Percentiles rank a stretch among this genome's conserved stretches.
Evolutionary conservation across 2,888 invertebrate genomes (phyloP).

Genomic region (Atrina japonica): DNA sequence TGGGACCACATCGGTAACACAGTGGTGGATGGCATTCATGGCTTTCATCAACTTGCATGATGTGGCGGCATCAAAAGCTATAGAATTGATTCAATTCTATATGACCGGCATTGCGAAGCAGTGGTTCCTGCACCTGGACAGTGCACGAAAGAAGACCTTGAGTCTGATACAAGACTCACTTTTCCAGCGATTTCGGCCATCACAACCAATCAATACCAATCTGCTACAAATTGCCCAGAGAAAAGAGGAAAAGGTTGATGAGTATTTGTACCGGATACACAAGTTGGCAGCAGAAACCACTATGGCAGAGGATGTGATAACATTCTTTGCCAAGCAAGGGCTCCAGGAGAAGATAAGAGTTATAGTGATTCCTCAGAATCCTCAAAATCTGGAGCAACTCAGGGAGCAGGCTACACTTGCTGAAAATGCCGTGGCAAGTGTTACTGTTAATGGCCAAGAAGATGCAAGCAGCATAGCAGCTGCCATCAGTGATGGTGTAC

Average conservation of each 20-base stretch:
- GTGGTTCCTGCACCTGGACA: background rate
- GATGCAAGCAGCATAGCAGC: background rate
- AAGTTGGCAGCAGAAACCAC: background rate
- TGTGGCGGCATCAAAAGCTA: background rate
- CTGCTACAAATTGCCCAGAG: background rate
- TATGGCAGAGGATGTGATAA: background rate
- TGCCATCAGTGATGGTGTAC: background rate
- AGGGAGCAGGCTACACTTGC: background rate
- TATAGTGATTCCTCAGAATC: background rate
- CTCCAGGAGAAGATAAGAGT: background rate
- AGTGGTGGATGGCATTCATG: background rate
- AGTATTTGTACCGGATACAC: background rate
- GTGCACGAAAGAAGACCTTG: background rate
- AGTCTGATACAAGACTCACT: background rate
- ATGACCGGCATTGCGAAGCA: background rate
- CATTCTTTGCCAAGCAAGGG: background rate
- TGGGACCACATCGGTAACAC: background rate
- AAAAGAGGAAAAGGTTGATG: background rate
- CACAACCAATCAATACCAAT: background rate
- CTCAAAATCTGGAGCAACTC: background rate
- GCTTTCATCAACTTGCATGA: conserved; percentile 1
- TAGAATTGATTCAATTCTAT: background rate
- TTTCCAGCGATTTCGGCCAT: background rate
- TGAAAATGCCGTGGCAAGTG: background rate
- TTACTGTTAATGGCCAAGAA: background rate